Conservation (phyloP, 2,113 vertebrate species). For the Brachionichthys hirsutus region DNA sequence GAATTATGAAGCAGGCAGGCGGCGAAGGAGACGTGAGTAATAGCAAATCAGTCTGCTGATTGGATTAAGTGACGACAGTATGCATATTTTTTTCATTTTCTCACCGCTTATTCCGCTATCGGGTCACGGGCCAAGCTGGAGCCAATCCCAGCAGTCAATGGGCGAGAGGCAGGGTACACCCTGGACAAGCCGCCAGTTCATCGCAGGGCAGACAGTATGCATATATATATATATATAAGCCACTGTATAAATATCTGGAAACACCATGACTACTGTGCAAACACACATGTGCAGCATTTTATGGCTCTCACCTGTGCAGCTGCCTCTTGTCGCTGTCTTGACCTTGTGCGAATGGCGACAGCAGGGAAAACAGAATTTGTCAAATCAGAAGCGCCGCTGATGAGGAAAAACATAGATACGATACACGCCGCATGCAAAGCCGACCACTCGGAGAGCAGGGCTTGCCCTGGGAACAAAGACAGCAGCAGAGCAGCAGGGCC, state of each 20-base stretch:
- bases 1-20: constrained; percentile 41
- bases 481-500: constrained; percentile 26
- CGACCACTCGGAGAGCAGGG: constrained; percentile 56
- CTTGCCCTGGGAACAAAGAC: constrained; percentile 54
- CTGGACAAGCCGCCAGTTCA: too few relatives aligned
- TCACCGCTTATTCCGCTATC: too few relatives aligned
- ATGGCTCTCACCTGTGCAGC: constrained; percentile 31
- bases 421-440: constrained; percentile 50
- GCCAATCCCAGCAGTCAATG: too few relatives aligned
- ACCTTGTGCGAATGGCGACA: constrained; percentile 41
- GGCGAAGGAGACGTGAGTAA: constrained; percentile 28
- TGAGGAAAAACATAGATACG: constrained; percentile 70
- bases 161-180: too few relatives aligned
- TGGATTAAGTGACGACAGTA: constrained; percentile 10
- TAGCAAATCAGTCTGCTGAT: constrained; percentile 44
- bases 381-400: constrained; percentile 61
- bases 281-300: neutral
- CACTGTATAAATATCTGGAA: constrained; percentile 39
- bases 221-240: too few relatives aligned
- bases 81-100: too few relatives aligned
- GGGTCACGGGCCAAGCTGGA: too few relatives aligned
- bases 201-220: too few relatives aligned
- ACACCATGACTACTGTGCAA: constrained; percentile 1
- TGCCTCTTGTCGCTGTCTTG: constrained; percentile 38
- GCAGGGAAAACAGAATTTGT: constrained; percentile 71